Evolutionary conservation across 2,888 invertebrate genomes (phyloP), one percentile per base, ranked within the genome.

Genomic region (Clivina fossor): DNA sequence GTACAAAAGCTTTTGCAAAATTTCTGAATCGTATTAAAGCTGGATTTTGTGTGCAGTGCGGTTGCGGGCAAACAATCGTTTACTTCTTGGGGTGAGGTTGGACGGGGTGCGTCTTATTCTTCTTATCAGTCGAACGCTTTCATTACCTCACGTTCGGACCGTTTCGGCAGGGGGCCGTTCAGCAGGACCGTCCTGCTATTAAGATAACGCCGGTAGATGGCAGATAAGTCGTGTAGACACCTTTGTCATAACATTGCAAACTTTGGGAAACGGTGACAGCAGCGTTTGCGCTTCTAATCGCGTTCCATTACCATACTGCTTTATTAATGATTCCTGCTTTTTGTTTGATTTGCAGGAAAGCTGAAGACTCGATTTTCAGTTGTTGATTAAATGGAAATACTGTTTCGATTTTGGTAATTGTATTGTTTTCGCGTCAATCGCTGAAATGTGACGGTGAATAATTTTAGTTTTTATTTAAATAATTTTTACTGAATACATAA

Each of bases 71-170:
- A 33, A 44, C 53, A 53, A 44, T 44, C 44, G n/a, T n/a, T n/a
- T n/a, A n/a, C n/a, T n/a, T n/a, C n/a, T n/a, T n/a, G n/a, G n/a
- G n/a, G n/a, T n/a, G n/a, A n/a, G n/a, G n/a, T n/a, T n/a, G n/a
- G n/a, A n/a, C n/a, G n/a, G n/a, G n/a, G n/a, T n/a, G 37, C 53
- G 35, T 53, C 20, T n/a, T n/a, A n/a, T n/a, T 19, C 40, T 26
- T 35, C 53, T 53, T 53, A 53, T 53, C 53, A 53, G 53, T 44
- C n/a, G 44, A 53, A 53, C 53, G 53, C 44, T 53, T 53, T 53
- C 53, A 53, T 53, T 53, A 53, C 35, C 53, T 53, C 53, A 53
- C 53, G 53, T 53, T 53, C 53, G 30, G 13, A 19, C 15, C 28
- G 19, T 9, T 35, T 35, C 8, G 9, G 44, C 13, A 30, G 11